phyloP scores from a whole-genome alignment of 2,113 vertebrate species.

The Istiophorus platypterus region DNA sequence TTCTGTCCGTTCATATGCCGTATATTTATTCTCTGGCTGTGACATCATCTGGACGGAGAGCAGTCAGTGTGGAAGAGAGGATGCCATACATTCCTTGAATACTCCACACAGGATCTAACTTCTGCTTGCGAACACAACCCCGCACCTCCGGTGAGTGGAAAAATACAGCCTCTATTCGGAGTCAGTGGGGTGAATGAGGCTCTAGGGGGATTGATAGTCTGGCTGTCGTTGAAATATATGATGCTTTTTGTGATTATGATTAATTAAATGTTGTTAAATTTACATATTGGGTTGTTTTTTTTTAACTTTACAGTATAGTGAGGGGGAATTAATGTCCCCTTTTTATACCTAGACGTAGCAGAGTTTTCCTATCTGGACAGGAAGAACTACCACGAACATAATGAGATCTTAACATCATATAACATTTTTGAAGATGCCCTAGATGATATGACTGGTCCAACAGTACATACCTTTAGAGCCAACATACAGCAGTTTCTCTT shows the following conservation, averaged over 20 bases:
- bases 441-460: neutral
- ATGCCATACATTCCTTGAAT: constrained; percentile 79
- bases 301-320: neutral
- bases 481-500: constrained; percentile 7
- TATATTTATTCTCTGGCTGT: constrained; percentile 56
- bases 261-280: neutral
- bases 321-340: neutral
- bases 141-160: constrained; percentile 70
- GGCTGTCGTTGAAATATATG: neutral
- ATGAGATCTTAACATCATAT: neutral
- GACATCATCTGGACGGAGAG: constrained; percentile 69
- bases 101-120: constrained; percentile 74
- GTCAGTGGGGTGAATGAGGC: constrained; percentile 19
- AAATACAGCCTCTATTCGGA: constrained; percentile 68
- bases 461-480: neutral
- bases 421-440: neutral
- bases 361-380: constrained; percentile 10
- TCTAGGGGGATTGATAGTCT: neutral
- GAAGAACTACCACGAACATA: constrained; percentile 5
- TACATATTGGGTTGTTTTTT: neutral
- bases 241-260: neutral
- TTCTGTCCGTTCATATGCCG: constrained; percentile 16
- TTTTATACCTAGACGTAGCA: neutral
- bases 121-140: constrained; percentile 72
- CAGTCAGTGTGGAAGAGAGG: constrained; percentile 54